Percentiles rank a stretch among this genome's conserved stretches.
These are phyloP conservation scores for Ochotona curzoniae DNA, from an alignment of 2,113 vertebrate species.

Conservation along the genomic window DNA sequence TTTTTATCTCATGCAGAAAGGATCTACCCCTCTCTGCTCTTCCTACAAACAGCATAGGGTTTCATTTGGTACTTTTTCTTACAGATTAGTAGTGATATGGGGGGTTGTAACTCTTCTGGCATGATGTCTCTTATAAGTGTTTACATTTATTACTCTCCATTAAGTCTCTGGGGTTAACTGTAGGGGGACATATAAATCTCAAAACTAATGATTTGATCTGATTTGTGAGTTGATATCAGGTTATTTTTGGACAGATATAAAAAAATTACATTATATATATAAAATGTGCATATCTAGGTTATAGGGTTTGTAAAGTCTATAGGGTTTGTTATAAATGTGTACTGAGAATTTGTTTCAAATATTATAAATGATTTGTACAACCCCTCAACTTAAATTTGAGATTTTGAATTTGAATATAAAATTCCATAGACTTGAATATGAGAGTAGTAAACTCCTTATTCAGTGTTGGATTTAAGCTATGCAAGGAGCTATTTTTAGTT, in stretches of 20 bases:
- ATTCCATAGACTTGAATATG: neutral
- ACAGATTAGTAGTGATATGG: neutral
- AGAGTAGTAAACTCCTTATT: neutral
- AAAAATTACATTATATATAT: too few relatives aligned
- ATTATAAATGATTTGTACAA: slow-evolving; percentile 7
- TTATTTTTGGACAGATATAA: neutral
- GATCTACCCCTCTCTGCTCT: neutral
- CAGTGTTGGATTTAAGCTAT: slow-evolving; percentile 41
- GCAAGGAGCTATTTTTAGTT: slow-evolving; percentile 39
- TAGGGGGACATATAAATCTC: neutral
- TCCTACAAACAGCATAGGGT: neutral
- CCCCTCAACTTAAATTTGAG: slow-evolving; percentile 9
- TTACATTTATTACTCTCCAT: neutral
- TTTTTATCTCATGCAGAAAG: slow-evolving; percentile 9
- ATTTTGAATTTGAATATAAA: slow-evolving; percentile 46
- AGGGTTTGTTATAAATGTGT: too few relatives aligned
- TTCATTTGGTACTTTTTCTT: neutral
- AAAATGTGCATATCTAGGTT: too few relatives aligned
- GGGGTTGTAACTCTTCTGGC: neutral
- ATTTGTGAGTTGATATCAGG: neutral
- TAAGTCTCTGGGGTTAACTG: neutral
- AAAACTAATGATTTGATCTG: neutral
- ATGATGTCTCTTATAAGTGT: neutral
- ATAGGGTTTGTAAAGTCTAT: too few relatives aligned
- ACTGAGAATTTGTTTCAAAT: neutral